Evolutionary conservation across 2,888 invertebrate species (phyloP), one percentile per base, ranked within the genome.

Genomic region (Lutraria lutraria): DNA sequence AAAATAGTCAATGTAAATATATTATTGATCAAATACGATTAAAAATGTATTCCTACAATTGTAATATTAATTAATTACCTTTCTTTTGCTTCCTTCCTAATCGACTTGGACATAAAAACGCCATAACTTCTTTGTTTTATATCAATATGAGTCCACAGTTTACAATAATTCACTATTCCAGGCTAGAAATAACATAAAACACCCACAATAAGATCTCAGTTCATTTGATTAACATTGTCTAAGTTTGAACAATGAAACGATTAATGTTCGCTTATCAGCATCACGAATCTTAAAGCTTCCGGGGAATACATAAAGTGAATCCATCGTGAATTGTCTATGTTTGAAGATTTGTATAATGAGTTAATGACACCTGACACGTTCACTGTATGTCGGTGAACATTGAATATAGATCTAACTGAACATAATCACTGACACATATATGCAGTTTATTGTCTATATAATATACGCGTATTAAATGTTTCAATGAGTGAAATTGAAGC

Each of bases 51-150:
- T 43, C 43, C 2, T 43, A 43, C 43, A 43, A 43, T 43, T 43
- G 4, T 43, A 4, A 43, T 8, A n/a, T n/a, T n/a, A n/a, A n/a
- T n/a, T n/a, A 43, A 43, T 82, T 92, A 90, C 91, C 91, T 89
- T 80, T 85, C 83, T 89, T 92, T n/a, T 92, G 90, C 85, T 92
- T 91, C 81, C 92, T 88, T 29, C 94, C 94, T 16, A 93, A 83
- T 79, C 94, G 89, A 85, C 94, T 94, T 60, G 94, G 94, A 87
- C 94, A 94, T 2, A 94, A 90, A 86, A 94, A 94, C 63, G 94
- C 94, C 94, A 94, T 94, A 34, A 81, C 60, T 31, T 34, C 29
- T 34, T n/a, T 0, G n/a, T n/a, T 25, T 25, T 8, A 25, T 68
- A n/a, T 8, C 12, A 25, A 68, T 68, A 13, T 68, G 12, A 25